These are phyloP conservation scores for Naja naja DNA, from an alignment of 2,113 vertebrate genomes.

Conservation along the genomic window DNA sequence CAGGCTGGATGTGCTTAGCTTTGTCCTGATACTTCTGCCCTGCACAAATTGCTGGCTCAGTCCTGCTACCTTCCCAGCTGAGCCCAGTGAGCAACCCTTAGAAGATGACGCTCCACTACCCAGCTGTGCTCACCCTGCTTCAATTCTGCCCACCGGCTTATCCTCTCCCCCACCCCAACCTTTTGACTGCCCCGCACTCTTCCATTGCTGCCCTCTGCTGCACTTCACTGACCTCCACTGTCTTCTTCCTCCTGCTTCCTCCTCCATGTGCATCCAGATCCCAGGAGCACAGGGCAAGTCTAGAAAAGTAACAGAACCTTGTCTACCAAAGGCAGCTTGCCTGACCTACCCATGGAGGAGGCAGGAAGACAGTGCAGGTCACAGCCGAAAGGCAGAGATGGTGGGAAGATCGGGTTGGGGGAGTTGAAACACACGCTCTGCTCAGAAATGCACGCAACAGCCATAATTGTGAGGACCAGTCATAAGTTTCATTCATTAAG, in stretches of 20 bases:
- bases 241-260: neutral
- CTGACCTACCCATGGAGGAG: neutral
- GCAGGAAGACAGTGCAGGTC: neutral
- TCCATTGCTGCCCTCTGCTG: neutral
- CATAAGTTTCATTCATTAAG: neutral
- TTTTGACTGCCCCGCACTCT: neutral
- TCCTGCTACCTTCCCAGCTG: neutral
- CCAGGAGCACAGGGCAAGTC: neutral
- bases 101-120: neutral
- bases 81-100: neutral
- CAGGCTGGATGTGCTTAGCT: neutral
- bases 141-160: neutral
- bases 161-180: fast-evolving
- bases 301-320: neutral
- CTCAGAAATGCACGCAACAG: neutral
- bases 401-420: neutral
- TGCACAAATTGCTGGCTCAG: neutral
- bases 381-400: neutral
- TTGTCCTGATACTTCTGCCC: neutral
- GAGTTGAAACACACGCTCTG: neutral
- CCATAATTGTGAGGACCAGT: neutral
- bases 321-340: neutral
- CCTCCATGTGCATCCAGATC: neutral
- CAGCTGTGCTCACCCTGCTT: neutral
- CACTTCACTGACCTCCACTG: neutral